A percentile compares a stretch with the other conserved stretches of the same genome.
These are phyloP conservation scores for Campylomormyrus tamandua DNA, from an alignment of 2,113 vertebrate genomes.

Conservation along the genomic window DNA sequence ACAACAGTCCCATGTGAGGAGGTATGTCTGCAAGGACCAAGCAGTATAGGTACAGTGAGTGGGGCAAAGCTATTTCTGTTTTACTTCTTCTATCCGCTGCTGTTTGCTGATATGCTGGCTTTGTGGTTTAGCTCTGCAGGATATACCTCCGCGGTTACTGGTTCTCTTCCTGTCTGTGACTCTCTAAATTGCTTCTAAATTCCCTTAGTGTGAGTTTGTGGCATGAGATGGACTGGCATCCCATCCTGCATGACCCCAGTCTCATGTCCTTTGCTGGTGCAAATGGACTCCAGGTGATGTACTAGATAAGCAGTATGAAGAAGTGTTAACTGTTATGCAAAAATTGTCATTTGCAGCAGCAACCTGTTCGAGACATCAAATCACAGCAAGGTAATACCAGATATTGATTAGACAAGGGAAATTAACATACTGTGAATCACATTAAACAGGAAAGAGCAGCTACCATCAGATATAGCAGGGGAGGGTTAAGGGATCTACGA, in stretches of 20 bases:
- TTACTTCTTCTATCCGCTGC: neutral
- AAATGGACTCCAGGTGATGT: neutral
- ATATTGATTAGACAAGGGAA: neutral
- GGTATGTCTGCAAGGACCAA: neutral
- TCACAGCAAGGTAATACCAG: neutral
- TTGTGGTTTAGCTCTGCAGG: neutral
- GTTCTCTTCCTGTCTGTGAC: neutral
- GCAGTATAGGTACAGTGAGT: neutral
- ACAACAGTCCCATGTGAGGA: neutral
- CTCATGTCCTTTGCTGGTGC: neutral
- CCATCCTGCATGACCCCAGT: neutral
- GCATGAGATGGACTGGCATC: neutral
- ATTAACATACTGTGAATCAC: neutral
- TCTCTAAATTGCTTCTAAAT: neutral
- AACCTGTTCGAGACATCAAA: neutral
- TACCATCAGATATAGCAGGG: neutral
- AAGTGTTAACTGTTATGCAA: neutral
- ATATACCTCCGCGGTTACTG: neutral
- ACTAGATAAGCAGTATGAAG: neutral
- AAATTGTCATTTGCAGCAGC: neutral
- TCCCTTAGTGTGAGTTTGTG: neutral
- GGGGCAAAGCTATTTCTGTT: neutral
- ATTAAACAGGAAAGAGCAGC: neutral
- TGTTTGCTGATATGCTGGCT: neutral
- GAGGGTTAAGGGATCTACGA: neutral